Evolutionary conservation across 1,140 invertebrate genomes (phyloP), one percentile per base, ranked within the genome.

Genomic region (Sinonovacula constricta): DNA sequence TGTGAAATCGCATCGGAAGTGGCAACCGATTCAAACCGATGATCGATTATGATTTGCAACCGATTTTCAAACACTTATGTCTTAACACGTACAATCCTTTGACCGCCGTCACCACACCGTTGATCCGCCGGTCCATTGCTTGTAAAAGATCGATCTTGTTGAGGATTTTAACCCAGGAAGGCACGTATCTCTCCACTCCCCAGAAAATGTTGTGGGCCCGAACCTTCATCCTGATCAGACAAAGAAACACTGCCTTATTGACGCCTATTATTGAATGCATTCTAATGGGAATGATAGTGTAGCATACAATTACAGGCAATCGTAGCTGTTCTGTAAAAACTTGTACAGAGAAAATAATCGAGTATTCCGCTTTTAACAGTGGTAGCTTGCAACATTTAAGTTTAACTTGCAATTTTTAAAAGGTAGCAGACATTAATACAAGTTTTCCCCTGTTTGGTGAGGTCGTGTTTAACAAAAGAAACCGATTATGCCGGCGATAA

Each of bases 161-260:
- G 14, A 79, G n/a, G 1, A 62, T n/a, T 24, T 28, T 15, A 22
- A 82, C 26, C 83, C 83, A 85, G 3, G 53, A 30, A 1, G 68
- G 78, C 28, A 63, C 51, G 18, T 65, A 59, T 0, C 34, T 24
- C 2, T 72, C 54, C 24, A 49, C 39, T 1, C 54, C 76, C 82
- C 80, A 83, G 36, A 81, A 83, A 22, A 83, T 56, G n/a, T 81
- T 83, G 45, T 83, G 82, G 34, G 65, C 82, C 24, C 82, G 54
- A 7, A 83, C 57, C 31, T 71, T 74, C 33, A 80, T 77, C 26
- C 82, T 83, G 28, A 36, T 7, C 7, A 18, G 7, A 45, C 39
- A 18, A 45, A 18, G 39, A 45, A 10, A 45, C 18, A 45, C 18
- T 10, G 7, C 7, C 7, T 10, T 45, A 45, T 10, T 18, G 7